Evolutionary conservation across 2,888 invertebrate genomes (phyloP).

Genomic region (Dasysyrphus tricinctus): DNA sequence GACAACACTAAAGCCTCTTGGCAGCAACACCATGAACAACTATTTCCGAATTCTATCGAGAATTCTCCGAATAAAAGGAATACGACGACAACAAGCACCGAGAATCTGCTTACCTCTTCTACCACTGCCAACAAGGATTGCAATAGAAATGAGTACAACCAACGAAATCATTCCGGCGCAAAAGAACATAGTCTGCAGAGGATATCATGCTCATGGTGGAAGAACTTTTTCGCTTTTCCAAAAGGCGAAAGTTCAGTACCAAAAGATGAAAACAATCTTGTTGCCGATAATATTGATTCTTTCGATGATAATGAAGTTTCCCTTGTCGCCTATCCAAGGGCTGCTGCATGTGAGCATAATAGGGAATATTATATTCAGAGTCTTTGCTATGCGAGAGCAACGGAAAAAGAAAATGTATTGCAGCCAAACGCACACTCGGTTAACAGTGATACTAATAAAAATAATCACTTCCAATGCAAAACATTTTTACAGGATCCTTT

Average conservation of each 20-base stretch:
- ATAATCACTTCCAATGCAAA: slow-evolving; percentile 55
- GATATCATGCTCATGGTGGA: slow-evolving; percentile 51
- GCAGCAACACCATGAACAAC: slow-evolving; percentile 47
- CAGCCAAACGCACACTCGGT: slow-evolving; percentile 27
- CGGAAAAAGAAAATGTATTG: neutral
- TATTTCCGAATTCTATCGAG: slow-evolving; percentile 49
- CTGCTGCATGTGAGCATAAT: neutral
- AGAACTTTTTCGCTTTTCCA: slow-evolving; percentile 47
- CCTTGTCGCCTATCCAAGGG: slow-evolving; percentile 37
- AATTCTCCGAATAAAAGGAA: slow-evolving; percentile 16
- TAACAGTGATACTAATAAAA: slow-evolving; percentile 33
- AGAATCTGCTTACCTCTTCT: slow-evolving; percentile 8
- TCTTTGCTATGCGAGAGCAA: neutral
- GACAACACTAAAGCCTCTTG: slow-evolving; percentile 8
- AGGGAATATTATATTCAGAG: slow-evolving; percentile 10
- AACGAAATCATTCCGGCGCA: slow-evolving; percentile 53
- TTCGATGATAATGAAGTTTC: slow-evolving; percentile 53
- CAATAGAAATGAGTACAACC: slow-evolving; percentile 42
- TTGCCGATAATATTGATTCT: slow-evolving; percentile 43
- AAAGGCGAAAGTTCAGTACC: slow-evolving; percentile 47
- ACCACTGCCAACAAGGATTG: neutral
- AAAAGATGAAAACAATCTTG: slow-evolving; percentile 52
- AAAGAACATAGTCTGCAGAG: slow-evolving; percentile 42
- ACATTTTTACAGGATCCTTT: slow-evolving; percentile 45
- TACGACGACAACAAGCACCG: slow-evolving; percentile 11